Conservation (phyloP, 2,888 invertebrate genomes). For the Eristalinus sepulchralis region DNA sequence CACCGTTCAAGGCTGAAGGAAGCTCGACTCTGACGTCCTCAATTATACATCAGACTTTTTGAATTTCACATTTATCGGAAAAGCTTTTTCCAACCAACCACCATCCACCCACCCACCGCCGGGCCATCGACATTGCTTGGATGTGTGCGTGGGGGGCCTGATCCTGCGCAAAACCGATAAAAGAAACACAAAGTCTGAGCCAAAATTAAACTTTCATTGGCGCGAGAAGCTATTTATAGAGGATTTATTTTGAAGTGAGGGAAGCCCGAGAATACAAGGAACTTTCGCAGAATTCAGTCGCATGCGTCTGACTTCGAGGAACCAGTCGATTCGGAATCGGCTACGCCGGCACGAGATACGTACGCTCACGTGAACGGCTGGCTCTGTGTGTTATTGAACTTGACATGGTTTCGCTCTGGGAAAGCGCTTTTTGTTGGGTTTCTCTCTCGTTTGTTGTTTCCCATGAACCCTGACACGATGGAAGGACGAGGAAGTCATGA, state of each 20-base stretch:
- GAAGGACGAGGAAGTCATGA: conserved; percentile 1
- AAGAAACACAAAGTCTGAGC: background rate
- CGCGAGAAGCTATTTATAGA: conserved; percentile 58
- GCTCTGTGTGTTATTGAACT: conserved; percentile 56
- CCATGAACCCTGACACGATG: conserved; percentile 6
- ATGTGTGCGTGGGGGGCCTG: background rate
- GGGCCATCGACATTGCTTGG: background rate
- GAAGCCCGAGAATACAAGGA: conserved; percentile 10
- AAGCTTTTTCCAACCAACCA: conserved; percentile 14
- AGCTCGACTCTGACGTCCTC: conserved; percentile 1
- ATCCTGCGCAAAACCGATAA: conserved; percentile 45
- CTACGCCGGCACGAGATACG: conserved; percentile 8
- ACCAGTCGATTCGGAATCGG: conserved; percentile 2
- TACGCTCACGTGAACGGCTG: conserved; percentile 46
- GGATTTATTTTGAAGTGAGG: conserved; percentile 38
- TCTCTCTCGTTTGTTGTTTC: background rate
- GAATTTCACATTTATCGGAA: conserved; percentile 13
- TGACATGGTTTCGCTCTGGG: conserved; percentile 55
- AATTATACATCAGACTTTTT: conserved; percentile 10
- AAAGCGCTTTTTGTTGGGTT: conserved; percentile 6
- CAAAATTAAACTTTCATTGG: conserved; percentile 46
- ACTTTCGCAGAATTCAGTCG: background rate
- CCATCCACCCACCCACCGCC: background rate
- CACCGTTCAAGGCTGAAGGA: background rate
- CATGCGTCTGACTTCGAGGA: conserved; percentile 3